Conservation (phyloP, 2,113 vertebrate species). For the Neopipo cinnamomea region DNA sequence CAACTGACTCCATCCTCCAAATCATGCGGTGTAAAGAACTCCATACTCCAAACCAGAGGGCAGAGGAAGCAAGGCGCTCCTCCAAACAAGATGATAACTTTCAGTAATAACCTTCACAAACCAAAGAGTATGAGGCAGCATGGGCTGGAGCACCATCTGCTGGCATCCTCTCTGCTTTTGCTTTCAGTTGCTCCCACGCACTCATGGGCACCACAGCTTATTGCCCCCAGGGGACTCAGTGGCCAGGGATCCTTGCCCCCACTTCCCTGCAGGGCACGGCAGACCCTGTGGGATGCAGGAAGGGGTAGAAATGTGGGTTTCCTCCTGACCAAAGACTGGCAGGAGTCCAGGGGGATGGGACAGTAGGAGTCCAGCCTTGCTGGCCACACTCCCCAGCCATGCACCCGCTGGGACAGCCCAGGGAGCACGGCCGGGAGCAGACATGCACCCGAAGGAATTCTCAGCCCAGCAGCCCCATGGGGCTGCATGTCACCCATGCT, state of each 20-base stretch:
- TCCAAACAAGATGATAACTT: background rate
- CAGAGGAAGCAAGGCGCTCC: background rate
- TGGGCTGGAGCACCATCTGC: constrained; percentile 52
- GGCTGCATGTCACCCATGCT: fast-evolving
- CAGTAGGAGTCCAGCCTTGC: background rate
- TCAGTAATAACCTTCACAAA: background rate
- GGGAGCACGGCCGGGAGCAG: fast-evolving
- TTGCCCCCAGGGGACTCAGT: fast-evolving
- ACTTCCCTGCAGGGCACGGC: fast-evolving
- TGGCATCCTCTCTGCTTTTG: background rate
- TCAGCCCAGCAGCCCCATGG: background rate
- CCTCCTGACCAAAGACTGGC: background rate
- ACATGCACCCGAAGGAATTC: fast-evolving
- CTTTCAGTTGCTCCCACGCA: background rate
- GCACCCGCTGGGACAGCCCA: fast-evolving
- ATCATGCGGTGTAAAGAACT: background rate
- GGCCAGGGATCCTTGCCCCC: background rate
- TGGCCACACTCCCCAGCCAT: fast-evolving
- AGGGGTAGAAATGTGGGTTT: background rate
- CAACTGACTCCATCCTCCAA: background rate
- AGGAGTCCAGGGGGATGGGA: background rate
- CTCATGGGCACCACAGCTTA: background rate
- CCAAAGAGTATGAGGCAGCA: background rate
- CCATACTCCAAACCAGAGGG: background rate
- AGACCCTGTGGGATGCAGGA: background rate